Base-by-base conservation (phyloP, 2,888 invertebrate species). In the Lacanobia oleracea region DNA sequence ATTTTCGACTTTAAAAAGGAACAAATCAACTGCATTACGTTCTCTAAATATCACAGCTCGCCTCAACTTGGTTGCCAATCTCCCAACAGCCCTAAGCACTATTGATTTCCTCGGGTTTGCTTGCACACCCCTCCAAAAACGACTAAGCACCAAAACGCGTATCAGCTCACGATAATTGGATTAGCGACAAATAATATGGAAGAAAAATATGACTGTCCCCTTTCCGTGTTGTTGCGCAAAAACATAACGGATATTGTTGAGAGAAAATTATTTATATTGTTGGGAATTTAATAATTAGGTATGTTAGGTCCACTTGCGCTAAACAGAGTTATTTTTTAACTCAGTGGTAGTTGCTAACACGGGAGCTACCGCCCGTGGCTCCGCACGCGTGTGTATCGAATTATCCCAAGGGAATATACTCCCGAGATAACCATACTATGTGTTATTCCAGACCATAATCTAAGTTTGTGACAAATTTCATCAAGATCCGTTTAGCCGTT, bases 161-260 rank as follows among this genome's bases (percentile, higher is more conserved):
- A 83, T 85, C 76, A 79, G 79, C 84, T 79, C 62, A 68, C 74
- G 63, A 83, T 88, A 86, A 87, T 88, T 87, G 86, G 84, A 85
- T 88, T 86, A 83, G 66, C 76, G 70, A 77, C 70, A 68, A 70
- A 79, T 68, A 80, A 69, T 80, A 67, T 67, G 56, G 45, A 72
- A 72, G 67, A 80, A 76, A 80, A 67, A 76, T 79, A 75, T 72
- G 43, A 63, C 8, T 60, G 18, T 51, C 27, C 21, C 53, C 16
- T 43, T 67, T 40, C 59, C 56, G 45, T 65, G 37, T 53, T 50
- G 23, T 63, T 62, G 69, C 23, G 57, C 45, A 71, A 67, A 65
- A 61, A 68, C 33, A 57, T n/a, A 8, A n/a, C 4, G 9, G 33
- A 18, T 21, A 1, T 53, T 12, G 14, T 14, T 53, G 12, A 45